Evolutionary conservation across 2,888 invertebrate species (phyloP).

Genomic region (Harpagoxenus sublaevis): DNA sequence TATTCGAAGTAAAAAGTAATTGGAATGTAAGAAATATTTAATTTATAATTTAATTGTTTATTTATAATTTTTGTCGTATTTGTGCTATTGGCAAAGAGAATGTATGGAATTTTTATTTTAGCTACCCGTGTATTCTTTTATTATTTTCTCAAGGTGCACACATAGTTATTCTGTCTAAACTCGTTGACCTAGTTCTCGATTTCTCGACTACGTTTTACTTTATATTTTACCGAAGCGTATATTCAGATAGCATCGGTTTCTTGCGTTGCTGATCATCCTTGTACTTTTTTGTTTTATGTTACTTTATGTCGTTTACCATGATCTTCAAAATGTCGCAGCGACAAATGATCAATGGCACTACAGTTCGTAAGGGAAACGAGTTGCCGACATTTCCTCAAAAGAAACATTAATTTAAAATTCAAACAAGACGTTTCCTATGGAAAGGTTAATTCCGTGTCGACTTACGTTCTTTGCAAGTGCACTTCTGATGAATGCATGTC

Average conservation of each 20-base stretch:
- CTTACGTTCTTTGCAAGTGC: slow-evolving; percentile 35
- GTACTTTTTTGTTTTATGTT: slow-evolving; percentile 3
- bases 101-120: neutral
- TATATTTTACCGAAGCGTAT: slow-evolving; percentile 12
- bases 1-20: neutral
- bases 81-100: neutral
- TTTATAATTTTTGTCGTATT: neutral
- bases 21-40: neutral
- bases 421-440: neutral
- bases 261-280: slow-evolving; percentile 9
- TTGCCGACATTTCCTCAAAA: neutral
- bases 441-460: slow-evolving; percentile 49
- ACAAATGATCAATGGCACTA: slow-evolving; percentile 12
- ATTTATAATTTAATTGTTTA: neutral
- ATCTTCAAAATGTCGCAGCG: slow-evolving; percentile 3
- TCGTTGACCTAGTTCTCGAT: slow-evolving; percentile 11
- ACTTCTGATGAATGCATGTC: neutral
- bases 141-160: neutral
- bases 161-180: neutral
- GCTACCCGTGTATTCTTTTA: neutral
- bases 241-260: slow-evolving; percentile 28
- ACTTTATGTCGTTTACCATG: neutral
- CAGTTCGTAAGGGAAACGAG: slow-evolving; percentile 50
- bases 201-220: neutral
- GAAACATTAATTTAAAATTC: neutral